These are phyloP conservation scores for Oceanodroma leucorhoa DNA, from an alignment of 2,797 vertebrate genomes.

Conservation along the genomic window DNA sequence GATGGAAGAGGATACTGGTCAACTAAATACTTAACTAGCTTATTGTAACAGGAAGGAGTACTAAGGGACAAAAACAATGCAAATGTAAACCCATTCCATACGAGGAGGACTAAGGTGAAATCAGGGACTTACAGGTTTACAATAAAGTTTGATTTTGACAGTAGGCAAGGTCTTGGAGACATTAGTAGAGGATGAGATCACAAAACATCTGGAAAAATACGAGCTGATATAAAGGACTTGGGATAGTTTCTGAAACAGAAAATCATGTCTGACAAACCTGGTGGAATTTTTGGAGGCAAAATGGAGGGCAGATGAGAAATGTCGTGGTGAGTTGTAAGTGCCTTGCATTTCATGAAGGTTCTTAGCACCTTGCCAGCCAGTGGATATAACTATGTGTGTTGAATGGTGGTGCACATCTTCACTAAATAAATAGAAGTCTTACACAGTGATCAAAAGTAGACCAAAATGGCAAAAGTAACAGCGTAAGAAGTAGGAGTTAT, in stretches of 20 bases:
- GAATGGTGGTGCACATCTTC: background rate
- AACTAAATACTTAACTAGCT: background rate
- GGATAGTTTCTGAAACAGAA: conserved; percentile 14
- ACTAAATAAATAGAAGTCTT: background rate
- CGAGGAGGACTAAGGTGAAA: conserved; percentile 38
- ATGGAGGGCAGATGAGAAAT: background rate
- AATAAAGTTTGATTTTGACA: conserved; percentile 62
- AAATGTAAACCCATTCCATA: conserved; percentile 31
- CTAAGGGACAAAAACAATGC: conserved; percentile 19
- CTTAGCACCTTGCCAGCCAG: background rate
- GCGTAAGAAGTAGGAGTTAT: background rate
- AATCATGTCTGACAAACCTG: background rate
- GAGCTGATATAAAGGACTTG: conserved; percentile 28
- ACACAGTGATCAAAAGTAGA: background rate
- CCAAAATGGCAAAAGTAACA: background rate
- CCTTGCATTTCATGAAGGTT: background rate
- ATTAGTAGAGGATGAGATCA: conserved; percentile 57
- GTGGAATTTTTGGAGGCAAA: conserved; percentile 17
- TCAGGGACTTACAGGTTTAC: conserved; percentile 13
- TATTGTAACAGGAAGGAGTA: conserved; percentile 1
- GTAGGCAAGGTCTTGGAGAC: conserved; percentile 39
- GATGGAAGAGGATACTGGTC: conserved; percentile 44
- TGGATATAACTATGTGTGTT: background rate
- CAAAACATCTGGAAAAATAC: conserved; percentile 51
- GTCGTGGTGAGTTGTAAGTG: background rate